Percentiles rank a stretch among this genome's conserved stretches.
phyloP scores from a whole-genome alignment of 2,888 invertebrate species.

The Epistrophe eligans region DNA sequence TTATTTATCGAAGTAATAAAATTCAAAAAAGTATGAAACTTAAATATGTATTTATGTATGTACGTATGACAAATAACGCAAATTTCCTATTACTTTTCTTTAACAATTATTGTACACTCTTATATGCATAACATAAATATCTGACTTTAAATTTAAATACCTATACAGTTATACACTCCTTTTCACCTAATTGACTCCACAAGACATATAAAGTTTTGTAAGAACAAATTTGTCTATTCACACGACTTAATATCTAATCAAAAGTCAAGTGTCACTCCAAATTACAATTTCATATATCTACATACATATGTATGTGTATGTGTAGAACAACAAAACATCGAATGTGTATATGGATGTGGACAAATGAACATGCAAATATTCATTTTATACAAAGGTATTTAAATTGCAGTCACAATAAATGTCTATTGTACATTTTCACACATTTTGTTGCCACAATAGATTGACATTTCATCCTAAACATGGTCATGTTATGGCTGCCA shows the following conservation, averaged over 20 bases:
- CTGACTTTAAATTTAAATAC: background rate
- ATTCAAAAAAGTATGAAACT: too few species aligned
- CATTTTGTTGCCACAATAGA: background rate
- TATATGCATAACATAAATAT: background rate
- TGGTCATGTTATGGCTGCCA: background rate
- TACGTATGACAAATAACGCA: too few species aligned
- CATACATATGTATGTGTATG: too few species aligned
- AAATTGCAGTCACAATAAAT: constrained; percentile 6
- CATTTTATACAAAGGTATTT: background rate
- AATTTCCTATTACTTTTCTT: background rate
- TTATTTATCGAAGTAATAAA: too few species aligned
- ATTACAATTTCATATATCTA: background rate
- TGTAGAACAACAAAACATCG: background rate
- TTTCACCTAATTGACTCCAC: background rate
- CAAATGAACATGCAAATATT: constrained; percentile 1
- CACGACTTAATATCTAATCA: constrained; percentile 7
- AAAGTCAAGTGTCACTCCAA: constrained; percentile 13
- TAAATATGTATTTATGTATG: too few species aligned
- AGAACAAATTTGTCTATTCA: constrained; percentile 9
- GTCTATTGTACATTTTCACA: constrained; percentile 5
- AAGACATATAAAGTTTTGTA: background rate
- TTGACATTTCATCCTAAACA: background rate
- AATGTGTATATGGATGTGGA: background rate
- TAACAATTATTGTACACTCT: background rate
- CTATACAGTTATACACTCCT: too few species aligned